Base-by-base conservation (phyloP, 2,113 vertebrate genomes). In the Sminthopsis crassicaudata region DNA sequence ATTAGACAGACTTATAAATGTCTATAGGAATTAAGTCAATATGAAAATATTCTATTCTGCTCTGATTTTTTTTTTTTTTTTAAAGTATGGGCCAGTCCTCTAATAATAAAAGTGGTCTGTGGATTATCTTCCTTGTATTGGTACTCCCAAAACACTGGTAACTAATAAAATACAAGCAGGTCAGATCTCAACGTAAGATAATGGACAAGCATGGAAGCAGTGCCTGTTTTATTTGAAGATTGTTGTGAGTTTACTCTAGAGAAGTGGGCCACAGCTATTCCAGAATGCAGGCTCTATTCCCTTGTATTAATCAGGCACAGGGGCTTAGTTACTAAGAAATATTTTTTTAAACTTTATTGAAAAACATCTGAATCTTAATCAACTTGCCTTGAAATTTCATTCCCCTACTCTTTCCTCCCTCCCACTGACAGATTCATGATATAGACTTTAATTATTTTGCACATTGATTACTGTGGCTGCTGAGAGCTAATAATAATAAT, bases 251-350 rank as follows among this genome's bases (percentile, higher is more conserved):
- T 96, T 97, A 95, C 95, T 94, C 92, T 95, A 93, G 91, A 95
- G 97, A 97, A 95, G 97, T 97, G 95, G 53, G 94, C 1, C 93
- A 95, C 97, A 97, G 94, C 97, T 96, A 95, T 96, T 97, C 96
- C 96, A 97, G 95, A 98, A 98, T 97, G 96, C 94, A 94, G 95
- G 57, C 11, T 2, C 96, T 93, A 53, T 52, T 95, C 95, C 94
- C 94, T 94, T 57, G 46, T 95, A 95, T 53, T 97, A 96, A 95
- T 95, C 97, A 97, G 96, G 96, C 95, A 96, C 93, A 91, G 94
- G 95, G 97, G 95, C 93, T 97, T 96, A 89, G 97, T 96, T 97
- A 95, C 97, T 96, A 95, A 94, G 95, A 97, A 97, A 51, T 96
- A 51, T 95, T 97, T 93, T 95, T 97, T 93, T 96, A 89, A 48